These are phyloP conservation scores for Cantharis rustica DNA, from an alignment of 2,888 invertebrate species.

Conservation along the genomic window DNA sequence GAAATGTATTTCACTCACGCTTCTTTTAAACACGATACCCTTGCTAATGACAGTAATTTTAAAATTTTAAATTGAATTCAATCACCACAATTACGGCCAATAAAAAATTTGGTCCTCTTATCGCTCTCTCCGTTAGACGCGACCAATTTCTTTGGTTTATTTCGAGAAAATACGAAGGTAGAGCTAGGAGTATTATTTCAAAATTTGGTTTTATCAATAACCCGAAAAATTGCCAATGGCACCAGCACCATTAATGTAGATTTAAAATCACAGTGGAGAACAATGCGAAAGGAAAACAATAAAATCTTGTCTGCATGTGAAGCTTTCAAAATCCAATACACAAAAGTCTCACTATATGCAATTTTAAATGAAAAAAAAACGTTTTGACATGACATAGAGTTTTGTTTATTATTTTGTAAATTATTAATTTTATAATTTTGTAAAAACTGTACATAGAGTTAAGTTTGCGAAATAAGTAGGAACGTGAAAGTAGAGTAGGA, in stretches of 20 bases:
- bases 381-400: background rate
- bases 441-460: too few species aligned
- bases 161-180: background rate
- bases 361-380: background rate
- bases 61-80: background rate
- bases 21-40: background rate
- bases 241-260: background rate
- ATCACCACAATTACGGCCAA: background rate
- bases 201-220: background rate
- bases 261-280: background rate
- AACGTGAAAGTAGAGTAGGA: too few species aligned
- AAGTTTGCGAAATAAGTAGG: too few species aligned
- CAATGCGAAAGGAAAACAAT: background rate
- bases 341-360: background rate
- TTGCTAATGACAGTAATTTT: background rate
- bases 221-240: background rate
- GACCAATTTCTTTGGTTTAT: background rate
- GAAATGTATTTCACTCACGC: conserved; percentile 1
- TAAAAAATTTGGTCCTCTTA: background rate
- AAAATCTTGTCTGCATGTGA: background rate
- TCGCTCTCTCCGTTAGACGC: background rate
- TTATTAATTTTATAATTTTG: too few species aligned
- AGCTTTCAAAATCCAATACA: background rate
- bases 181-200: background rate
- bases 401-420: too few species aligned